Conservation (phyloP, 2,888 invertebrate genomes). For the Ochropleura leucogaster region DNA sequence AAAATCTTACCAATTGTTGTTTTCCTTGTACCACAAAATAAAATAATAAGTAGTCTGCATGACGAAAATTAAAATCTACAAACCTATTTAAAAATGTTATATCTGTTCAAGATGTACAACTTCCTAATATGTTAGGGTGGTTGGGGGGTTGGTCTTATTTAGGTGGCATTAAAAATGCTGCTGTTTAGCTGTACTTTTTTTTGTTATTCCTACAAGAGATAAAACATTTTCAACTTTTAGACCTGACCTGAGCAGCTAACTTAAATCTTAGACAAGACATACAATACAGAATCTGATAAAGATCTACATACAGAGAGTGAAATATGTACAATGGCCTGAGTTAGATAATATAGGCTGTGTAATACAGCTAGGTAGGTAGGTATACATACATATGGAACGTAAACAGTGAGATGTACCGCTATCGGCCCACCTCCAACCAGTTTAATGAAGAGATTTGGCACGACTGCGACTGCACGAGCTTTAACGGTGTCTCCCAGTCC, state of each 20-base stretch:
- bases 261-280: slow-evolving; percentile 44
- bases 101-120: too few species aligned
- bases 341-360: slow-evolving; percentile 55
- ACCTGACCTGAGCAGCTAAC: slow-evolving; percentile 40
- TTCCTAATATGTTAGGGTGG: too few species aligned
- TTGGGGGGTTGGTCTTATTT: too few species aligned
- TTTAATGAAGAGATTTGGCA: slow-evolving; percentile 90
- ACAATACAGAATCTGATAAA: slow-evolving; percentile 54
- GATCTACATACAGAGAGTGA: slow-evolving; percentile 52
- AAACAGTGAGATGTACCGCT: slow-evolving; percentile 80
- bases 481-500: slow-evolving; percentile 79
- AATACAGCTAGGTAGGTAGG: background rate
- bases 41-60: too few species aligned
- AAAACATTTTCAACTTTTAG: slow-evolving; percentile 24
- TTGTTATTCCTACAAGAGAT: slow-evolving; percentile 18
- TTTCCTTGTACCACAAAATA: background rate
- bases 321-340: slow-evolving; percentile 44
- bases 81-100: background rate
- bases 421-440: slow-evolving; percentile 80
- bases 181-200: too few species aligned
- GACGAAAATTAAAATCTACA: background rate
- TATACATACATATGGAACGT: slow-evolving; percentile 56
- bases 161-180: too few species aligned
- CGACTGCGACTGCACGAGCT: slow-evolving; percentile 85
- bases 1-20: background rate